Conservation (phyloP, 2,113 vertebrate genomes). For the Melanostigma gelatinosum region DNA sequence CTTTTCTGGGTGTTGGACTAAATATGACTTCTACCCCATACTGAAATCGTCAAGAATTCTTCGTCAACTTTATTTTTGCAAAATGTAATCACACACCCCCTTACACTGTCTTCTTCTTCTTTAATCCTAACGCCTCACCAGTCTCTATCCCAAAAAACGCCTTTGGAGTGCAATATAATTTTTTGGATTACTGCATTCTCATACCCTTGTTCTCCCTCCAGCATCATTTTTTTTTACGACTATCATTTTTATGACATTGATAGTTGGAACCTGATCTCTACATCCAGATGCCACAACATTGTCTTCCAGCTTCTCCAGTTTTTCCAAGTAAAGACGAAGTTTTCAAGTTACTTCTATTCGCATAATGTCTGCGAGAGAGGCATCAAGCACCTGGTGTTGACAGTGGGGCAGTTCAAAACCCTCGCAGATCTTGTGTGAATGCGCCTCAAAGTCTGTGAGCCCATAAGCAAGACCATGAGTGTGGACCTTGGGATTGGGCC, state of each 20-base stretch:
- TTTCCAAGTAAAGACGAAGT: not conserved
- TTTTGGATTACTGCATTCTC: not conserved
- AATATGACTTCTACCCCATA: not conserved
- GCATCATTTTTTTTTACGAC: not conserved
- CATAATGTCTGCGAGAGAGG: too few species aligned
- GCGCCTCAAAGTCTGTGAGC: too few species aligned
- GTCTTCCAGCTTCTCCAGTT: not conserved
- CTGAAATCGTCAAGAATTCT: slow-evolving; percentile 1
- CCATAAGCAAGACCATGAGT: too few species aligned
- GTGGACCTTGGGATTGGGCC: too few species aligned
- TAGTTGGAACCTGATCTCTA: not conserved
- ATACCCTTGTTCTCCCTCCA: not conserved
- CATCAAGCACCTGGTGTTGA: too few species aligned
- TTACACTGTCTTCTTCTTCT: not conserved
- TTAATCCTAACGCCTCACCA: not conserved
- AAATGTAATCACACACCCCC: not conserved
- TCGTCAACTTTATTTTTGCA: not conserved
- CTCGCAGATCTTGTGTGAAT: too few species aligned
- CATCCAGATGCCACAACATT: not conserved
- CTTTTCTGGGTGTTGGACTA: not conserved
- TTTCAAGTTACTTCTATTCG: too few species aligned
- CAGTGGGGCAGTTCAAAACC: too few species aligned
- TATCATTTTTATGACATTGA: not conserved
- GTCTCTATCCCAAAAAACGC: not conserved
- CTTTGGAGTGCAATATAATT: not conserved